Base-by-base conservation (phyloP, 2,797 vertebrate species). In the Prionace glauca region DNA sequence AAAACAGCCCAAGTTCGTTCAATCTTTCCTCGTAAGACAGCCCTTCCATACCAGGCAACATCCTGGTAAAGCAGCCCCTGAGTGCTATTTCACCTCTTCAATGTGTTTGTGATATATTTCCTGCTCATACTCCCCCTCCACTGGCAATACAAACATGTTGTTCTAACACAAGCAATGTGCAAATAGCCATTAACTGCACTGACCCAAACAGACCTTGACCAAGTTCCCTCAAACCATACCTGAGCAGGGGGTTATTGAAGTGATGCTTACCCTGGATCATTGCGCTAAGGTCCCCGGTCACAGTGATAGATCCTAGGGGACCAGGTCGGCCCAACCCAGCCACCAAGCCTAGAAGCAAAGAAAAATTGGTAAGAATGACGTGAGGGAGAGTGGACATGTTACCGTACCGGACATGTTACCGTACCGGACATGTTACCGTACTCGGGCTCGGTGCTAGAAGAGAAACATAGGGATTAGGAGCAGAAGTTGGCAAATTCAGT, bases 291-390 rank as follows among this genome's bases (percentile, higher is more conserved):
- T 92, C 90, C 7, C 90, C 24, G 3, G 62, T 18, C 20, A 69
- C 18, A 0, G 90, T 69, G 18, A 92, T 36, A 56, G 90, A 24
- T n/a, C 96, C 96, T 96, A n/a, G n/a, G 67, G 97, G 95, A 22
- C 98, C 98, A 79, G 98, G 97, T 26, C 96, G 77, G 95, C 99
- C 99, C 22, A 98, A 98, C 0, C 62, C n/a, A 10, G 90, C 62
- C n/a, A 1, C 18, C 90, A 62, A 92, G 41, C 90, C 90, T 92
- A 62, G 0, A 18, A 41, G 32, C n/a, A 16, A 65, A 36, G n/a
- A 69, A 36, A 18, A 8, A 84, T 24, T 84, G 36, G 41, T 36
- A 20, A 41, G 36, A 84, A 18, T 9, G 36, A 24, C 8, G 4
- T 22, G 36, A 84, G 20, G 81, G 36, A 45, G 36, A 45, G 5